Evolutionary conservation across 2,888 invertebrate genomes (phyloP).

Genomic region (Thysanoteuthis rhombus): DNA sequence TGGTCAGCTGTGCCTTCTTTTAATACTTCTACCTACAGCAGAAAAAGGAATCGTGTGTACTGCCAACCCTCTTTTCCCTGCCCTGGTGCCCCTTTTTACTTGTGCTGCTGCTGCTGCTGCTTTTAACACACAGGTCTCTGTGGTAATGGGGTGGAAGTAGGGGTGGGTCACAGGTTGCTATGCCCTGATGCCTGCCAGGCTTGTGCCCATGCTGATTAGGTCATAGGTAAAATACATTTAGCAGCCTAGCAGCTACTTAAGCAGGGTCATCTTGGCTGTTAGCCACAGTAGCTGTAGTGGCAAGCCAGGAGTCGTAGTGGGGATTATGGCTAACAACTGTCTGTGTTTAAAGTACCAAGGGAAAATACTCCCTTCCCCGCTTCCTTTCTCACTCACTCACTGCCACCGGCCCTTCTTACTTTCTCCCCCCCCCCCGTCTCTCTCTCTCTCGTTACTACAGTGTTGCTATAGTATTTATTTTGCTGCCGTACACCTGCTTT

Average conservation of each 20-base stretch:
- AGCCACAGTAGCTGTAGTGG: neutral
- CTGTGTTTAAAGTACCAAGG: neutral
- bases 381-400: neutral
- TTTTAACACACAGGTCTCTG: neutral
- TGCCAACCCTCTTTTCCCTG: neutral
- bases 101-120: neutral
- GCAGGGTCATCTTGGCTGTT: neutral
- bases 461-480: neutral
- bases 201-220: slow-evolving; percentile 12
- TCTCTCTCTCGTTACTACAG: neutral
- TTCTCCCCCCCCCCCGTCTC: neutral
- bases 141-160: neutral
- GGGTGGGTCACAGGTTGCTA: neutral
- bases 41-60: neutral
- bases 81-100: neutral
- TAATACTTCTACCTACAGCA: neutral
- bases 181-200: slow-evolving; percentile 12
- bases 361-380: neutral
- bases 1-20: neutral
- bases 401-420: neutral
- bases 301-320: neutral
- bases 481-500: slow-evolving; percentile 14
- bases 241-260: slow-evolving; percentile 12
- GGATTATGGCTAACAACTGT: neutral
- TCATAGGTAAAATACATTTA: slow-evolving; percentile 12